phyloP scores from a whole-genome alignment of 2,888 invertebrate species.

The Cheilosia variabilis region DNA sequence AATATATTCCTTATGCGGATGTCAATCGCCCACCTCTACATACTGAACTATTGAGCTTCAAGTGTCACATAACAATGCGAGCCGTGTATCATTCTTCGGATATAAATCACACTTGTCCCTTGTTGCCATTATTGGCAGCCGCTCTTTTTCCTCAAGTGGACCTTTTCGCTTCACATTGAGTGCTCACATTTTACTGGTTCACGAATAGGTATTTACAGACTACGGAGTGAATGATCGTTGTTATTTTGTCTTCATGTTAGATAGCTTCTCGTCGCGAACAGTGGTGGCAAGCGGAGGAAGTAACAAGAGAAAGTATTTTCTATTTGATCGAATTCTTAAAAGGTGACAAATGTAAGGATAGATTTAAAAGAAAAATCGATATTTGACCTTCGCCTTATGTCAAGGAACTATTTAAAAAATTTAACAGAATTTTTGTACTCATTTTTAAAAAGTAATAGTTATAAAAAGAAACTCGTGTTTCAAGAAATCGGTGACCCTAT shows the following conservation, averaged over 20 bases:
- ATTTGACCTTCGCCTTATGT: too few species aligned
- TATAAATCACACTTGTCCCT: conserved; percentile 56
- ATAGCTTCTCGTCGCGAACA: not conserved
- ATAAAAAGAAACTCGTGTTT: too few species aligned
- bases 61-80: conserved; percentile 44
- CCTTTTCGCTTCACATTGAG: conserved; percentile 24
- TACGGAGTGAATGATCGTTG: conserved; percentile 27
- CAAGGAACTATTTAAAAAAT: too few species aligned
- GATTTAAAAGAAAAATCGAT: too few species aligned
- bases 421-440: too few species aligned
- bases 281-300: conserved; percentile 24
- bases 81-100: conserved; percentile 49
- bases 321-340: too few species aligned
- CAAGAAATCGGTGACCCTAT: too few species aligned
- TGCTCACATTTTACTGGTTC: conserved; percentile 20
- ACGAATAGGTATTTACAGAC: not conserved
- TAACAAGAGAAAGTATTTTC: not conserved
- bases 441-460: too few species aligned
- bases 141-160: conserved; percentile 11
- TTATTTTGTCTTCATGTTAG: conserved; percentile 1
- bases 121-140: conserved; percentile 36
- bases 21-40: conserved; percentile 9
- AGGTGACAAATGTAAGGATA: too few species aligned
- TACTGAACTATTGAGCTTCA: conserved; percentile 48
- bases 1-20: conserved; percentile 35